Percentiles rank a stretch among this genome's conserved stretches.
Evolutionary conservation across 1,140 invertebrate genomes (phyloP).

Genomic region (Anastrepha ludens): DNA sequence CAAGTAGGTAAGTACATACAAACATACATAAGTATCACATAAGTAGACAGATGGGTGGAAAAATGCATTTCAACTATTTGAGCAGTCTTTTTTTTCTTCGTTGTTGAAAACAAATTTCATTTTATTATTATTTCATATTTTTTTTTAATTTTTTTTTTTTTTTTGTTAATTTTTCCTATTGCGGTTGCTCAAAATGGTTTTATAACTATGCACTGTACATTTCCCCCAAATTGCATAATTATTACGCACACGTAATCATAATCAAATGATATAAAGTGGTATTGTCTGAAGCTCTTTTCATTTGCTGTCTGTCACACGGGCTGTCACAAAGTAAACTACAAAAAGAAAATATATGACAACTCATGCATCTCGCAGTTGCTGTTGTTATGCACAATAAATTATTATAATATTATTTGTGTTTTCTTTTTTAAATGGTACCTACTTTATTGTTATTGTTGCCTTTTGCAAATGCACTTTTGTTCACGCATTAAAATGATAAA

Average conservation of each 20-base stretch:
- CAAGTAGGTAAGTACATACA: background rate
- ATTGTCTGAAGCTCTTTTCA: background rate
- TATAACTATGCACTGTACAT: background rate
- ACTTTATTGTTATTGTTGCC: background rate
- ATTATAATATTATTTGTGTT: background rate
- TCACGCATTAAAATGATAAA: background rate
- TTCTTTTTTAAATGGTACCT: background rate
- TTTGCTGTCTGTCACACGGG: background rate
- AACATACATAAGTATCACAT: background rate
- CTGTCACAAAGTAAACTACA: background rate
- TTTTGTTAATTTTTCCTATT: background rate
- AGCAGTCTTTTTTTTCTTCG: background rate
- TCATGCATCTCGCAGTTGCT: background rate
- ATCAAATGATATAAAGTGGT: background rate
- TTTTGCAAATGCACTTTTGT: background rate
- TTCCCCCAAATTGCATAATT: background rate
- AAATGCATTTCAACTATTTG: background rate
- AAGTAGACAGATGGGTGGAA: background rate
- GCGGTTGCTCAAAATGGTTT: background rate
- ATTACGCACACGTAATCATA: constrained; percentile 12
- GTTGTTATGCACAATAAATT: background rate
- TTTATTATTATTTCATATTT: background rate
- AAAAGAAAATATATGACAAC: background rate
- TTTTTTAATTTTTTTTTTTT: background rate
- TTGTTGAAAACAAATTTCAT: background rate